Percentiles rank a stretch among this genome's conserved stretches.
Evolutionary conservation across 2,797 vertebrate species (phyloP).

Genomic region (Sebastes iracundus): DNA sequence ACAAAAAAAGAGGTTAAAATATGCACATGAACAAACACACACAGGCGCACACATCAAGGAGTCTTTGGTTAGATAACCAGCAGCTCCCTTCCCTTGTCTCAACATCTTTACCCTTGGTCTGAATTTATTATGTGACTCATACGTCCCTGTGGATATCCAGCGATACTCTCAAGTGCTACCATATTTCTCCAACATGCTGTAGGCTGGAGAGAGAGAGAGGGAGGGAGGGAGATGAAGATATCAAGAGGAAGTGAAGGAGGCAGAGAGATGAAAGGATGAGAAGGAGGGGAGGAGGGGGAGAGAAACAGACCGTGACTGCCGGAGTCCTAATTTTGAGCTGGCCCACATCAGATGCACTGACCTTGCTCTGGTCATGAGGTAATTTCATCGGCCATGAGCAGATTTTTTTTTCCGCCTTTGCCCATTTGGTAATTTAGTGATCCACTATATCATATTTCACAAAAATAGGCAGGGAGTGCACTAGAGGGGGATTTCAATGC

Average conservation of each 20-base stretch:
- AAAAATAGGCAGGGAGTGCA: not conserved
- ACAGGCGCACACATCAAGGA: slow-evolving; percentile 15
- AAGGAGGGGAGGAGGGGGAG: not conserved
- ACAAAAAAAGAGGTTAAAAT: not conserved
- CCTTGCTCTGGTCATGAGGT: slow-evolving; percentile 46
- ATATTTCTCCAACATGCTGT: slow-evolving; percentile 36
- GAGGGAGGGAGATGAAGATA: slow-evolving; percentile 32
- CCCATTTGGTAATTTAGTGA: slow-evolving; percentile 39
- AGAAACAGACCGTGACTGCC: slow-evolving; percentile 26
- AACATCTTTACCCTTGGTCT: slow-evolving; percentile 46
- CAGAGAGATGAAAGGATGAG: slow-evolving; percentile 28
- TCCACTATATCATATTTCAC: slow-evolving; percentile 21
- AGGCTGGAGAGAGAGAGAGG: slow-evolving; percentile 2
- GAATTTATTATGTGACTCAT: slow-evolving; percentile 41
- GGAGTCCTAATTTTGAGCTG: slow-evolving; percentile 29
- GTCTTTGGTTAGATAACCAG: slow-evolving; percentile 23
- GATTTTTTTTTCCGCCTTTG: not conserved
- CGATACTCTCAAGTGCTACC: slow-evolving; percentile 30
- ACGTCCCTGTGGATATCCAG: slow-evolving; percentile 28
- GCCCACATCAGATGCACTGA: slow-evolving; percentile 41
- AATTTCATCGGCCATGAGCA: slow-evolving; percentile 35
- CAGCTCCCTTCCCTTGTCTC: slow-evolving; percentile 6
- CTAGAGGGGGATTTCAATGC: slow-evolving; percentile 26
- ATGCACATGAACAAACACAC: slow-evolving; percentile 4
- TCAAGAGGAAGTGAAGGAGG: slow-evolving; percentile 37